Evolutionary conservation across 1,140 invertebrate species (phyloP).

Genomic region (Magallana ariakensis): DNA sequence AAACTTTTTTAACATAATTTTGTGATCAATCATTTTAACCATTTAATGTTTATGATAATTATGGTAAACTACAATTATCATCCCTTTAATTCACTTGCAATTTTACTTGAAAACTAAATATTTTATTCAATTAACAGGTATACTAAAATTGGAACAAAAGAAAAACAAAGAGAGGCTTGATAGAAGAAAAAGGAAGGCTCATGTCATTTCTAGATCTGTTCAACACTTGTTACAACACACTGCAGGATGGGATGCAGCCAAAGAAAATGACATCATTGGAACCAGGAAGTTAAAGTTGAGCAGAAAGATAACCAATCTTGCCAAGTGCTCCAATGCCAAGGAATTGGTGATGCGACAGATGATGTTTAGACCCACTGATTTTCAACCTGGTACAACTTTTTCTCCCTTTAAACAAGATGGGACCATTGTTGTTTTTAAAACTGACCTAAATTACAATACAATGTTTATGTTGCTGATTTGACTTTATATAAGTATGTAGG

Average conservation of each 20-base stretch:
- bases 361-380: not conserved
- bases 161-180: no score
- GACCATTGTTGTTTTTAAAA: no score
- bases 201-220: not conserved
- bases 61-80: no score
- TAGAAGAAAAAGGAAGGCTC: not conserved
- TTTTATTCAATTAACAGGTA: not conserved
- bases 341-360: not conserved
- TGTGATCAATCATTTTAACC: no score
- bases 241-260: not conserved
- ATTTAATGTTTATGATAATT: no score
- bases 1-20: no score
- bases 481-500: no score
- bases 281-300: not conserved
- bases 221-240: not conserved
- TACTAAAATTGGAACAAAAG: not conserved
- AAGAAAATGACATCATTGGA: conserved; percentile 1
- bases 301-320: not conserved
- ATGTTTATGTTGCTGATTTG: no score
- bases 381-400: not conserved
- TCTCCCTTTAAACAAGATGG: no score
- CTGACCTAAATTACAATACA: no score
- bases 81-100: no score
- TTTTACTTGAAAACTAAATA: not conserved
- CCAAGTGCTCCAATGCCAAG: not conserved